These are phyloP conservation scores for Orchesella flavescens DNA, from an alignment of 2,888 invertebrate genomes.

Conservation along the genomic window DNA sequence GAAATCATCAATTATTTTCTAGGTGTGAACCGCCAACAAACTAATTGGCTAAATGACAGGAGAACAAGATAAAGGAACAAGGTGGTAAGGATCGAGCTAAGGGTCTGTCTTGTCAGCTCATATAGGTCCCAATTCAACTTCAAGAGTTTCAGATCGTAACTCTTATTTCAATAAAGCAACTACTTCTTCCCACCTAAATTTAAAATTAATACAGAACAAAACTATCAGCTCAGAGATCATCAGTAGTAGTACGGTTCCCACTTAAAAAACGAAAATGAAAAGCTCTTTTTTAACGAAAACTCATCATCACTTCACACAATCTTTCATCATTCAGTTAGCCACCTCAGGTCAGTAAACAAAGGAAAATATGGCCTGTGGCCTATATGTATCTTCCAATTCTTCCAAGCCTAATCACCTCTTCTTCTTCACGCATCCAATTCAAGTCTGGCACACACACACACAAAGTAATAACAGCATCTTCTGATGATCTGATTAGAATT, in stretches of 20 bases:
- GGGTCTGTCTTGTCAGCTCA: constrained; percentile 5
- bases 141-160: not conserved
- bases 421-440: not conserved
- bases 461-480: no score
- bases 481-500: constrained; percentile 27
- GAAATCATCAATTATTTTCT: constrained; percentile 31
- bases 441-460: not conserved
- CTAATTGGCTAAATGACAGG: constrained; percentile 52
- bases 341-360: not conserved
- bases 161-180: constrained; percentile 14
- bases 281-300: no score
- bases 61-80: constrained; percentile 5
- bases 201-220: not conserved
- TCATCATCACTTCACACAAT: no score
- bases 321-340: no score
- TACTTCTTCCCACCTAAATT: not conserved
- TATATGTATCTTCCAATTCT: not conserved
- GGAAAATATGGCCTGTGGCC: constrained; percentile 21
- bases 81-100: not conserved
- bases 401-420: not conserved
- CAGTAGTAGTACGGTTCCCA: no score
- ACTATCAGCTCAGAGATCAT: no score
- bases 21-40: constrained; percentile 35
- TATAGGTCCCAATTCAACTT: no score
- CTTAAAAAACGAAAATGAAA: no score